Evolutionary conservation across 2,113 vertebrate genomes (phyloP), one percentile per base, ranked within the genome.

Genomic region (Hippocampus abdominalis): DNA sequence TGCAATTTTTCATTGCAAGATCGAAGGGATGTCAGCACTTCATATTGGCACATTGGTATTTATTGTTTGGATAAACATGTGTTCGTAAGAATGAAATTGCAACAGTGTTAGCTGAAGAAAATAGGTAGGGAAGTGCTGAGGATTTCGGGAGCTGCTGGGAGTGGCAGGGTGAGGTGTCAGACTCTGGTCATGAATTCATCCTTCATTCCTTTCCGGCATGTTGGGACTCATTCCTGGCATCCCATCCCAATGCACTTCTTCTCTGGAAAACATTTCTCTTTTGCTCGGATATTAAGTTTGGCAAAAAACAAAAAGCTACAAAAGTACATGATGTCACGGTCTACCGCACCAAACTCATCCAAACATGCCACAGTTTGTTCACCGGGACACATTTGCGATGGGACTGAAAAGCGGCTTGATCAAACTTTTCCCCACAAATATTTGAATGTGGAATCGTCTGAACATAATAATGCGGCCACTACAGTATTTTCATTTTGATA

Each of bases 101-200:
- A 21, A 42, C 49, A 32, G 57, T 27, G 32, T 3, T n/a, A 7
- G 11, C 29, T 53, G n/a, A 25, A 13, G 67, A 25, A 74, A 67
- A 62, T 63, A 51, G 60, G 54, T 60, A 36, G 32, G 6, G 32
- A 36, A 64, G 54, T 68, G 59, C 63, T 21, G 16, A 74, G 53
- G 69, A 64, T 60, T 74, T 46, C 25, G 56, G 81, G 86, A 85
- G 83, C 77, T 76, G 71, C 76, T 79, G 83, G 89, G 89, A 84
- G 87, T 81, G 83, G 80, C 61, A 8, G 72, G 73, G 56, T 63
- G 82, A 76, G 76, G 80, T 80, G 54, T 70, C 68, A 80, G 68
- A 75, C 40, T 68, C 60, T 67, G 60, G 32, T 73, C 69, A 75
- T 3, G 66, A 75, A 75, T 75, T 72, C 48, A 27, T 74, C 67